These are phyloP conservation scores for Cynoglossus semilaevis DNA, from an alignment of 2,113 vertebrate genomes.

Conservation along the genomic window DNA sequence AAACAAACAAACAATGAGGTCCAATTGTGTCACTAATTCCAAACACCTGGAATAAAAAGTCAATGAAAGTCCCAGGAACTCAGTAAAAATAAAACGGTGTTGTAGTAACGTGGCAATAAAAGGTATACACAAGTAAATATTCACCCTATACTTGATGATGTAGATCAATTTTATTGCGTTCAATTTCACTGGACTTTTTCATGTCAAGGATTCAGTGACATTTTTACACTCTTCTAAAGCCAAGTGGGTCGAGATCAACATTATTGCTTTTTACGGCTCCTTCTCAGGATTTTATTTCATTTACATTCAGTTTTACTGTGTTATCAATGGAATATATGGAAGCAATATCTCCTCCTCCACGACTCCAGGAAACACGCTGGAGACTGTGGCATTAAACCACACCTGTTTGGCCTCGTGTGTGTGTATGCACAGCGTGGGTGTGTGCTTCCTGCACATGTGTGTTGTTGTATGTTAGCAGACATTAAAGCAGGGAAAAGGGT, in stretches of 20 bases:
- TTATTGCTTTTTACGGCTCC: constrained; percentile 54
- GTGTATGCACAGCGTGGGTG: neutral
- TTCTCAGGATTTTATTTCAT: constrained; percentile 54
- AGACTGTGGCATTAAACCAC: constrained; percentile 63
- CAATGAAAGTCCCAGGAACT: neutral
- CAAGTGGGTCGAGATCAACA: constrained; percentile 48
- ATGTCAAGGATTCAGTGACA: constrained; percentile 43
- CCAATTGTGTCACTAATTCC: no score
- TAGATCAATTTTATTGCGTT: neutral
- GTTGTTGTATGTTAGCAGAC: constrained; percentile 38
- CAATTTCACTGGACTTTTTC: neutral
- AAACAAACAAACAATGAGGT: no score
- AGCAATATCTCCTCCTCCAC: constrained; percentile 47
- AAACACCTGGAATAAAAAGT: no score
- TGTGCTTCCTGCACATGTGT: constrained; percentile 13
- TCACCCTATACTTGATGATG: neutral
- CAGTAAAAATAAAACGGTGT: neutral
- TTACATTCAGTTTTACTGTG: constrained; percentile 57
- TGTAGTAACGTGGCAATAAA: neutral
- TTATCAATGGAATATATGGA: constrained; percentile 64
- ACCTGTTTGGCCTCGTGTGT: constrained; percentile 61
- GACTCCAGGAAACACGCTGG: constrained; percentile 58
- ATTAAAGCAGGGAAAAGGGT: constrained; percentile 60
- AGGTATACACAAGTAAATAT: neutral
- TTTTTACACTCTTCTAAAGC: constrained; percentile 34